These are phyloP conservation scores for Corydoras sp. DNA, from an alignment of 2,113 vertebrate species.

Conservation along the genomic window DNA sequence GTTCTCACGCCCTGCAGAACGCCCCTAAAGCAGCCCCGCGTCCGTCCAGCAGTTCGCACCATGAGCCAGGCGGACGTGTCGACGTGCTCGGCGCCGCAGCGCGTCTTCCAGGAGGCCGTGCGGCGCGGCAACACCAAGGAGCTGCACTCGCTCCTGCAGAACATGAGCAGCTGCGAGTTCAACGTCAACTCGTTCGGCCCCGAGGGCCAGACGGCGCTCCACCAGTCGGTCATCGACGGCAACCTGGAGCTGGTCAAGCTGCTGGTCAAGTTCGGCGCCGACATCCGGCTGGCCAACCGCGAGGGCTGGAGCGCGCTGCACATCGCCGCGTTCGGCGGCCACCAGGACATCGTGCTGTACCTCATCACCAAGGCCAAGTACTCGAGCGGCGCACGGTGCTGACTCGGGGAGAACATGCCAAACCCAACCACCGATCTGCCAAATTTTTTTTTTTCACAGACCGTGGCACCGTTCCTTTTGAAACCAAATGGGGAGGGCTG, in stretches of 20 bases:
- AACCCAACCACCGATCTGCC: background rate
- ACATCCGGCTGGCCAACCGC: slow-evolving; percentile 92
- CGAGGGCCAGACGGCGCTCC: slow-evolving; percentile 93
- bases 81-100: slow-evolving; percentile 82
- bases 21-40: too few species aligned
- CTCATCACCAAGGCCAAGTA: slow-evolving; percentile 99
- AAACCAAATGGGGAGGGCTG: slow-evolving; percentile 56
- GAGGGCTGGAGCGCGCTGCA: slow-evolving; percentile 98
- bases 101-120: slow-evolving; percentile 96
- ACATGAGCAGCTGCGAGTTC: slow-evolving; percentile 95
- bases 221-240: slow-evolving; percentile 95
- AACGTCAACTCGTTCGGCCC: slow-evolving; percentile 98
- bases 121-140: slow-evolving; percentile 92
- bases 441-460: slow-evolving; percentile 60
- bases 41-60: slow-evolving; percentile 39
- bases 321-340: slow-evolving; percentile 96
- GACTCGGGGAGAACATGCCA: slow-evolving; percentile 46
- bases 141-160: slow-evolving; percentile 91
- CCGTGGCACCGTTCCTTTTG: slow-evolving; percentile 47
- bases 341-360: slow-evolving; percentile 98
- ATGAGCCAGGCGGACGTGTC: slow-evolving; percentile 97
- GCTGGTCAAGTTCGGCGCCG: slow-evolving; percentile 95
- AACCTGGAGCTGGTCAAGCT: slow-evolving; percentile 97
- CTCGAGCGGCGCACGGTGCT: slow-evolving; percentile 85
- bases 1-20: too few species aligned